Evolutionary conservation across 2,888 invertebrate genomes (phyloP).

Genomic region (Lysandra bellargus): DNA sequence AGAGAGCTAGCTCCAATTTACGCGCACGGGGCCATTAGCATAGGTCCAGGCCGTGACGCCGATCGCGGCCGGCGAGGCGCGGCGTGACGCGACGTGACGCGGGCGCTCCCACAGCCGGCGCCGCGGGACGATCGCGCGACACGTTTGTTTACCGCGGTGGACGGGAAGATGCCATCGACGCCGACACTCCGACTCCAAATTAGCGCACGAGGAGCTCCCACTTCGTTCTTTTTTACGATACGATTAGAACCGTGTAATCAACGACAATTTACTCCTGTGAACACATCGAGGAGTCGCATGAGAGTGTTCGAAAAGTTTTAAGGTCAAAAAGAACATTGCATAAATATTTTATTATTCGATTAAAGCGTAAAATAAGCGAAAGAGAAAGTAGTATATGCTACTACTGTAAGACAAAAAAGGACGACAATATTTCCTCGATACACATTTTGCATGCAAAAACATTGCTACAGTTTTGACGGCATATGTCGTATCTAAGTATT

Average conservation of each 20-base stretch:
- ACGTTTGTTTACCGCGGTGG: constrained; percentile 79
- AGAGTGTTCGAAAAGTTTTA: background rate
- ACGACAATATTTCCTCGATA: no score
- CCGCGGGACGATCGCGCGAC: constrained; percentile 71
- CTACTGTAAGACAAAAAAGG: no score
- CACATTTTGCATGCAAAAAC: no score
- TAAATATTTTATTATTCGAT: background rate
- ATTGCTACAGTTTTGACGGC: no score
- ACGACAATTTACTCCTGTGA: constrained; percentile 29
- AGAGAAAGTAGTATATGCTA: no score
- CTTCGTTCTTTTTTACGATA: constrained; percentile 44
- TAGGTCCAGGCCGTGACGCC: constrained; percentile 74
- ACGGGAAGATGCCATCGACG: constrained; percentile 77
- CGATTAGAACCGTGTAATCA: constrained; percentile 35
- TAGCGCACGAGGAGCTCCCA: constrained; percentile 60
- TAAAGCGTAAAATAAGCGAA: no score
- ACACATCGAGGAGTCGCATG: constrained; percentile 17
- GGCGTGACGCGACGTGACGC: constrained; percentile 36
- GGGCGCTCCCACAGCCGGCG: constrained; percentile 43
- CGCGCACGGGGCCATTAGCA: constrained; percentile 76
- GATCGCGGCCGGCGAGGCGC: constrained; percentile 62
- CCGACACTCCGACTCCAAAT: constrained; percentile 69
- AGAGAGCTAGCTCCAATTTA: constrained; percentile 76
- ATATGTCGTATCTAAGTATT: no score
- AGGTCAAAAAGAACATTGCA: constrained; percentile 4